Evolutionary conservation across 2,113 vertebrate species (phyloP), one percentile per base, ranked within the genome.

Genomic region (Candoia aspera): DNA sequence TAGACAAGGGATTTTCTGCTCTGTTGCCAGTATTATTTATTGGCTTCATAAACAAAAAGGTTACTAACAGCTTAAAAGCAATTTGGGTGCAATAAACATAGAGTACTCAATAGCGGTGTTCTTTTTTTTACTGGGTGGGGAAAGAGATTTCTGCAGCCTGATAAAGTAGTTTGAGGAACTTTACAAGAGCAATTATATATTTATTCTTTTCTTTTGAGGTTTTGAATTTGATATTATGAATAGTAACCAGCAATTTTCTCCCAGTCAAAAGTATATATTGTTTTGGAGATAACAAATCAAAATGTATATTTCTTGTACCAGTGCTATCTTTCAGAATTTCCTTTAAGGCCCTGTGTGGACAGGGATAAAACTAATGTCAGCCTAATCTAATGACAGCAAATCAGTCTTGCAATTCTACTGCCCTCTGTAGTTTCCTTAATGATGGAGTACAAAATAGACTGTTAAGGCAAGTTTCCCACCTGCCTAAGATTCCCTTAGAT

Each of bases 31-130:
- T 89, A 1, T 86, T 93, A 83, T 90, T 94, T 93, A 87, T 57
- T 85, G 33, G 37, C 89, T 58, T 1, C 19, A 62, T 92, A 89
- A 94, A 93, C 4, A 94, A 92, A 93, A 89, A 68, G 1, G 0
- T 90, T 90, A 91, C 19, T 0, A 37, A 60, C 79, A 49, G 79
- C 53, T 88, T 89, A 89, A 92, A 92, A 94, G 21, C n/a, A 93
- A 62, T 87, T 89, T 2, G 0, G 6, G 89, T 8, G n/a, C 26
- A 90, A 10, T 58, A 94, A 59, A 86, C 29, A 46, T 57, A 17
- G 23, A 89, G 55, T 87, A 60, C 17, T 91, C 93, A 92, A 10
- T 15, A 94, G 10, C 0, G 89, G 17, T 8, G 0, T 8, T 15
- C 46, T 29, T 55, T 86, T 54, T 64, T 86, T 86, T 55, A 26